A percentile compares a stretch with the other conserved stretches of the same genome.
phyloP scores from a whole-genome alignment of 2,797 vertebrate genomes.

The Coregonus ussuriensis region DNA sequence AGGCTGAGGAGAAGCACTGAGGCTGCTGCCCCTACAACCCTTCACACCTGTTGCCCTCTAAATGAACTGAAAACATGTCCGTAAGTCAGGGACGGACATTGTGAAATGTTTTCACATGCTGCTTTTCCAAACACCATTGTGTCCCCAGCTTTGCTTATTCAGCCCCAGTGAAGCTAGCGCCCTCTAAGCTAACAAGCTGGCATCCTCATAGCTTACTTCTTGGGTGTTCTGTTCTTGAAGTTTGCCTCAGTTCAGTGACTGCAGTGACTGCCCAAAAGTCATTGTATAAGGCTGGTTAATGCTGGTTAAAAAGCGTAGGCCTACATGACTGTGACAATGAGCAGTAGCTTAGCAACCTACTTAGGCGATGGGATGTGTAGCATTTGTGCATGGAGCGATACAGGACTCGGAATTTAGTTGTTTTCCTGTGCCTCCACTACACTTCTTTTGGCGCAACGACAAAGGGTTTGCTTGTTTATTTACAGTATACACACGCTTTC shows the following conservation, averaged over 20 bases:
- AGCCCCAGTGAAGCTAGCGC: conserved; percentile 31
- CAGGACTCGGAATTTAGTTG: not conserved
- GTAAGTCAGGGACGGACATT: conserved; percentile 24
- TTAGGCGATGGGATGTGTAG: not conserved
- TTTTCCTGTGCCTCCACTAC: not conserved
- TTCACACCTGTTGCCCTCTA: conserved; percentile 66
- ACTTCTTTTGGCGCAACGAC: too few species aligned
- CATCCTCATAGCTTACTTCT: conserved; percentile 32
- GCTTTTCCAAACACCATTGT: conserved; percentile 63
- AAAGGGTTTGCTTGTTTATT: too few species aligned
- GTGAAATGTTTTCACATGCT: conserved; percentile 63
- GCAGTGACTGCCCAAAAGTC: conserved; percentile 27
- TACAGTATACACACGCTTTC: not conserved
- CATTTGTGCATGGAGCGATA: not conserved
- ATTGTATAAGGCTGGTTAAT: conserved; percentile 18
- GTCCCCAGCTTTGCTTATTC: conserved; percentile 63
- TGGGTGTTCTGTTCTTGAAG: conserved; percentile 23
- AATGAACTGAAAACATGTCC: conserved; percentile 65
- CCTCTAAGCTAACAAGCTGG: conserved; percentile 27
- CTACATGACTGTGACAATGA: conserved; percentile 22
- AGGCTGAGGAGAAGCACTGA: not conserved
- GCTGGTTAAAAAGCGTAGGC: not conserved
- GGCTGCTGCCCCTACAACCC: not conserved
- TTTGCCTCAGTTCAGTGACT: conserved; percentile 31
- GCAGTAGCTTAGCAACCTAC: conserved; percentile 7